Base-by-base conservation (phyloP, 2,797 vertebrate species). In the Mormyrops attenuatus region DNA sequence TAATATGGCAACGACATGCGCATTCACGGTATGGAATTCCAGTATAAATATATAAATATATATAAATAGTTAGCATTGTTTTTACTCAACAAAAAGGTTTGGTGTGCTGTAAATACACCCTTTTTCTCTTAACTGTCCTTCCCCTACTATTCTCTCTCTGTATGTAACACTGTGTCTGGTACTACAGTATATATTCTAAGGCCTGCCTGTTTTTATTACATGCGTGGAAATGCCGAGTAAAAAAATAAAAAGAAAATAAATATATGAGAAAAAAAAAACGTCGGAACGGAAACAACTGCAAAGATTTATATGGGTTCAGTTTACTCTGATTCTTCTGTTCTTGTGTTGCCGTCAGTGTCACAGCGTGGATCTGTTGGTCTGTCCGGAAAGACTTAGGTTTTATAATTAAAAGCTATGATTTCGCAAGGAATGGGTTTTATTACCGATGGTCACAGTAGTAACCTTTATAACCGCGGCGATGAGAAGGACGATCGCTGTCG, bases 41-140 rank as follows among this genome's bases (percentile, higher is more conserved):
- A 93, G 91, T 95, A 96, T 95, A 96, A 93, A 95, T 95, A 94
- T 95, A 94, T 94, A 94, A 92, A 94, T 93, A 91, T 91, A 95
- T 95, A 95, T 93, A 95, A 95, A 94, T 96, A 95, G 96, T 96
- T 96, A 95, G 95, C 95, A 94, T 96, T 95, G 94, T 96, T 96
- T 96, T 95, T 96, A 95, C 95, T 95, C 94, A 92, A 94, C 93
- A 93, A 91, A 94, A 93, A 91, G 89, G 93, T 95, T 95, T 92
- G 93, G 94, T 96, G 95, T 96, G 94, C 94, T 96, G 95, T 96
- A 96, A 95, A 96, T 96, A 96, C 94, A 94, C 93, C 89, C 9
- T 53, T 89, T 60, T 90, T 86, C 88, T 30, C 34, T 69, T 88
- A n/a, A 73, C 85, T 90, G 11, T 80, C 69, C 44, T 47, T 30